Base-by-base conservation (phyloP, 2,797 vertebrate species). In the Sebastes paucispinis region DNA sequence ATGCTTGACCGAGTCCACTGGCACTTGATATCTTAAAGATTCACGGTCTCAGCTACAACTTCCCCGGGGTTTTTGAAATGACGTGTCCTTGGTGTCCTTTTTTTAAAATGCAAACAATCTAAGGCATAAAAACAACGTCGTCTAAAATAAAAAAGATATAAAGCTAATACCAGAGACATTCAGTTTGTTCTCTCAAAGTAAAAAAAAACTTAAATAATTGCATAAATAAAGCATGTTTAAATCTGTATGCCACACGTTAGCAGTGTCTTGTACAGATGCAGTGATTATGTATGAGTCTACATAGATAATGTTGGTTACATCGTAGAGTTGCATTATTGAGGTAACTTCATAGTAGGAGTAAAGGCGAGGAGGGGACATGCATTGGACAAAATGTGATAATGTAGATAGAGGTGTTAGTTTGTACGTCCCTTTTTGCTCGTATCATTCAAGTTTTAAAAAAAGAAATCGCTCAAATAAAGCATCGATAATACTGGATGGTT, bases 101-200 rank as follows among this genome's bases (percentile, higher is more conserved):
- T 85, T 72, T 22, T 2, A 82, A 87, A 87, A 80, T 73, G 77
- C 87, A 84, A 86, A 92, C 84, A 77, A 82, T 85, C 87, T 91
- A 92, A 90, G 91, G 89, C 87, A 80, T 36, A 50, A 88, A 89
- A 92, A 89, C 83, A 78, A 84, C 18, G 4, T 73, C 12, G 66
- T 91, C 59, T 77, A 72, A 58, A 76, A 87, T 78, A 79, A 75
- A 75, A 43, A 47, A 82, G 13, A 22, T 79, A 80, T 93, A 95
- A 95, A 95, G 94, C 92, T 93, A 88, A 91, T 70, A 94, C 80
- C 92, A 92, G 85, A 87, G 86, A 95, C 94, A 94, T 94, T 95
- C 94, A 92, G 71, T 86, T 68, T 89, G 82, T 85, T 89, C 70
- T 84, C 78, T 83, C 67, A 54, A 90, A 57, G 86, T 84, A 80